Conservation (phyloP, 2,888 invertebrate genomes). For the Anarsia innoxiella region DNA sequence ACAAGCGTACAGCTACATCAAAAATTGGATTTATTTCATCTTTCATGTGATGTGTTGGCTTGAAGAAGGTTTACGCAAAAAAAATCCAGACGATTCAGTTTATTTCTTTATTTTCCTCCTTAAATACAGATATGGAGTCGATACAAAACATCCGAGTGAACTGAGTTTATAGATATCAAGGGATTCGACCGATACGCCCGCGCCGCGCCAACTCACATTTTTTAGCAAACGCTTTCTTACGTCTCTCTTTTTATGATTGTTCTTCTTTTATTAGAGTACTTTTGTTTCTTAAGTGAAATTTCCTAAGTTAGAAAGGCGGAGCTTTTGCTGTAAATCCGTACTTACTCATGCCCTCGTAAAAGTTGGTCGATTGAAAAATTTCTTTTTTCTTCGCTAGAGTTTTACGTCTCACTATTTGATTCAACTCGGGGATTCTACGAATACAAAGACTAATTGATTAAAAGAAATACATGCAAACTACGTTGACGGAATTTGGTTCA, state of each 20-base stretch:
- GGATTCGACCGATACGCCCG: slow-evolving; percentile 12
- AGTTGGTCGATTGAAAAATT: slow-evolving; percentile 66
- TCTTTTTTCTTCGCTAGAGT: slow-evolving; percentile 33
- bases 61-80: too few relatives aligned
- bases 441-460: too few relatives aligned
- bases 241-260: slow-evolving; percentile 70
- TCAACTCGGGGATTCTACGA: too few relatives aligned
- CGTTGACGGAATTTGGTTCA: too few relatives aligned
- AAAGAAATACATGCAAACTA: too few relatives aligned
- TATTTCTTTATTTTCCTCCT: too few relatives aligned
- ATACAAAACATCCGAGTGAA: slow-evolving; percentile 16
- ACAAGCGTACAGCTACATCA: too few relatives aligned
- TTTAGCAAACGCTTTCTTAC: slow-evolving; percentile 51
- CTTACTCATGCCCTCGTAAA: slow-evolving; percentile 64
- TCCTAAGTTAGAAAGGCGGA: slow-evolving; percentile 63
- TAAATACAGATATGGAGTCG: background rate
- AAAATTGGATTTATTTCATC: too few relatives aligned
- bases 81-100: too few relatives aligned
- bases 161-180: slow-evolving; percentile 17
- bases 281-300: slow-evolving; percentile 73
- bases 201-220: slow-evolving; percentile 32
- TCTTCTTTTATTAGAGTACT: slow-evolving; percentile 73
- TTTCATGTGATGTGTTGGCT: too few relatives aligned
- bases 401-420: background rate
- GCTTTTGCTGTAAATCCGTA: slow-evolving; percentile 65